A percentile compares a stretch with the other conserved stretches of the same genome.
Conservation (phyloP, 2,888 invertebrate species). For the Synanthedon tipuliformis region DNA sequence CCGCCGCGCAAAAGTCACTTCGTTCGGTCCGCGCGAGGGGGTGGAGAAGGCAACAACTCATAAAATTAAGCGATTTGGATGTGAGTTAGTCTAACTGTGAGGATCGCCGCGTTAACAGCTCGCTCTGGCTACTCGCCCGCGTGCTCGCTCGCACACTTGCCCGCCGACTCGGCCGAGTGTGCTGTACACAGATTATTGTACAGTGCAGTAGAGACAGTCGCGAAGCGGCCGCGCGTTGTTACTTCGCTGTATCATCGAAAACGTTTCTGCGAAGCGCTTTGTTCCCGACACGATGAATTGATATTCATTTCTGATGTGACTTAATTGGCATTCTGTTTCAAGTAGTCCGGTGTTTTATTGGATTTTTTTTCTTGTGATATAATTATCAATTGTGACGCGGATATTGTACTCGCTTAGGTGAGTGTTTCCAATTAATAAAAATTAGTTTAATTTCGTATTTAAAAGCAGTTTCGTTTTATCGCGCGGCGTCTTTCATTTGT, state of each 20-base stretch:
- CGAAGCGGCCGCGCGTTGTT: conserved; percentile 20
- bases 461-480: conserved; percentile 7
- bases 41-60: conserved; percentile 72
- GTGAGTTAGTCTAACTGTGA: conserved; percentile 70
- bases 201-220: conserved; percentile 9
- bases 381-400: conserved; percentile 20
- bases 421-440: conserved; percentile 11
- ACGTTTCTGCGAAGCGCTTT: conserved; percentile 17
- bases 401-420: conserved; percentile 17
- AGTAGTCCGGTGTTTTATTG: conserved; percentile 9
- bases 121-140: conserved; percentile 38
- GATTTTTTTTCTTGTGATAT: conserved; percentile 15
- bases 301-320: conserved; percentile 24
- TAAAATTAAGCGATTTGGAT: conserved; percentile 72
- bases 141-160: conserved; percentile 36
- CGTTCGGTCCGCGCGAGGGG: conserved; percentile 43
- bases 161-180: background rate
- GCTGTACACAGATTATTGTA: no score
- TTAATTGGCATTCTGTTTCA: conserved; percentile 15
- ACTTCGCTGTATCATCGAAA: conserved; percentile 15
- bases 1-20: conserved; percentile 38
- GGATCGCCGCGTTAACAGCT: conserved; percentile 63
- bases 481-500: conserved; percentile 4
- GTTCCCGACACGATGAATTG: conserved; percentile 40
- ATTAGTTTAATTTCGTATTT: conserved; percentile 11